A percentile compares a stretch with the other conserved stretches of the same genome.
Evolutionary conservation across 2,888 invertebrate genomes (phyloP).

Genomic region (Clunio marinus): DNA sequence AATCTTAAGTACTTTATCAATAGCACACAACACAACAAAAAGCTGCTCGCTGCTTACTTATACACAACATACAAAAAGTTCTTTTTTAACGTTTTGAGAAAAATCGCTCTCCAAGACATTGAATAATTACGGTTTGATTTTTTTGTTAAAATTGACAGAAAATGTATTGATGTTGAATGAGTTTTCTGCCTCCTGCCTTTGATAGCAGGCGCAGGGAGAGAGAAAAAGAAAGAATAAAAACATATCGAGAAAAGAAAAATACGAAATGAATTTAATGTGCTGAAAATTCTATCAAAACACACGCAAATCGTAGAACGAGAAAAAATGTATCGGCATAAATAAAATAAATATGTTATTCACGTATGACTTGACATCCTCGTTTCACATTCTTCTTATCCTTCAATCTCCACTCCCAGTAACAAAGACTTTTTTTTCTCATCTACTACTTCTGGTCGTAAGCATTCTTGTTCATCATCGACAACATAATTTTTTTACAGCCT

Average conservation of each 20-base stretch:
- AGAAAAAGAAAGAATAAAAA: too few species aligned
- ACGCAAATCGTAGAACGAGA: background rate
- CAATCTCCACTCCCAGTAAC: background rate
- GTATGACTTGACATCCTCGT: constrained; percentile 32
- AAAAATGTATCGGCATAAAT: constrained; percentile 27
- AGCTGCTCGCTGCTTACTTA: background rate
- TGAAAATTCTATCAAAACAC: constrained; percentile 35
- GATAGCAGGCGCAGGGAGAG: constrained; percentile 16
- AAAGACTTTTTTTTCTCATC: background rate
- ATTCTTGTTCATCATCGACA: constrained; percentile 25
- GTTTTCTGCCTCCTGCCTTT: constrained; percentile 34
- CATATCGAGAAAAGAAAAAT: constrained; percentile 21
- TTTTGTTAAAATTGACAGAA: constrained; percentile 38
- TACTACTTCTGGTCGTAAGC: constrained; percentile 3
- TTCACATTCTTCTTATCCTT: background rate
- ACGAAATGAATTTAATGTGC: constrained; percentile 37
- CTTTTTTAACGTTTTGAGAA: constrained; percentile 25
- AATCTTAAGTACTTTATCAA: constrained; percentile 37
- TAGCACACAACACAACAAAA: constrained; percentile 20
- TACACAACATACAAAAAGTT: constrained; percentile 11
- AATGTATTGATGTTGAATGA: constrained; percentile 35
- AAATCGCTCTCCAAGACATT: constrained; percentile 35
- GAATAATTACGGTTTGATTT: constrained; percentile 39
- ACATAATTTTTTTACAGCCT: constrained; percentile 18
- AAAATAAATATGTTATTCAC: constrained; percentile 30